Percentiles rank a stretch among this genome's conserved stretches.
Conservation (phyloP, 2,113 vertebrate species). For the Dendrocopos noguchii region DNA sequence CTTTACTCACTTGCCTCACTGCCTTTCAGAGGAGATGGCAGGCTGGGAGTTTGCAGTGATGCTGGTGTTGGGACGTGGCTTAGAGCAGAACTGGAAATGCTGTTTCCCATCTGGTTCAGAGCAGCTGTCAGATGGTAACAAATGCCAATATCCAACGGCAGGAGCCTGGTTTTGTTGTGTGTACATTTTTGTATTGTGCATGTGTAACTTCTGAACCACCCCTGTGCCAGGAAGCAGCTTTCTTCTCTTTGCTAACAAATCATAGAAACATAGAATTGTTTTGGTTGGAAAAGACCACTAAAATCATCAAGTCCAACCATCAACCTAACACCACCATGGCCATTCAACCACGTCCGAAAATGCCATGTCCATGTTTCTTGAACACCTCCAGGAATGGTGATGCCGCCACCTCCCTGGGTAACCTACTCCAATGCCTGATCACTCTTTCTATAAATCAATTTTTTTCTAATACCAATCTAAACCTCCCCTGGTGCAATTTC, state of each 20-base stretch:
- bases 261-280: too few species aligned
- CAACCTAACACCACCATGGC: too few species aligned
- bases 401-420: too few species aligned
- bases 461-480: too few species aligned
- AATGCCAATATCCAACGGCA: constrained; percentile 15
- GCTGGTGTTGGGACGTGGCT: constrained; percentile 44
- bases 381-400: too few species aligned
- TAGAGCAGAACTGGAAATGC: constrained; percentile 28
- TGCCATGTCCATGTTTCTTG: too few species aligned
- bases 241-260: neutral
- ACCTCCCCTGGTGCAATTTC: too few species aligned
- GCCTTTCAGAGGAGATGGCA: neutral
- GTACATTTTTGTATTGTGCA: neutral
- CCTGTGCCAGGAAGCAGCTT: neutral
- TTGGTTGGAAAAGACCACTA: too few species aligned
- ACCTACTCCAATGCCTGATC: too few species aligned
- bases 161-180: neutral
- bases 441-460: too few species aligned
- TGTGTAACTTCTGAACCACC: neutral
- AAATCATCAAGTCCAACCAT: too few species aligned
- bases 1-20: accelerated
- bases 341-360: too few species aligned
- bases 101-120: constrained; percentile 58
- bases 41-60: neutral
- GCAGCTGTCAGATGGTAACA: constrained; percentile 9